Base-by-base conservation (phyloP, 1,140 invertebrate species). In the Panagrolaimus sp. region DNA sequence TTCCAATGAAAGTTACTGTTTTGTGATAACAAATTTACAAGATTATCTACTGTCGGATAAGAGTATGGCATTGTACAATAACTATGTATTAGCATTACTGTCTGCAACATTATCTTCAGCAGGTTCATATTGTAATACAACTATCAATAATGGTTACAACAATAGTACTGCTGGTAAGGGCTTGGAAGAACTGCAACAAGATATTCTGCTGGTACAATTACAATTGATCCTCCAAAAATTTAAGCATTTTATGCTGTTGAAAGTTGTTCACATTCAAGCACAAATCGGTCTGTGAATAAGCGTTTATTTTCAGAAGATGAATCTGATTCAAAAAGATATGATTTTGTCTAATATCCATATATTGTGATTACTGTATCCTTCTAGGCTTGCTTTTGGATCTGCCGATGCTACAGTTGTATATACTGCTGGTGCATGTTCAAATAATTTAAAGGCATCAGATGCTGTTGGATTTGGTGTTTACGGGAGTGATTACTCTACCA, bases 381-480 rank as follows among this genome's bases (percentile, higher is more conserved):
- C n/a, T 27, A 27, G 27, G n/a, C n/a, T 25, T 27, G 11, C 51
- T 57, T 11, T 27, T 20, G 51, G 27, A 20, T 57, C 51, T 25
- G 51, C 13, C n/a, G 27, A 44, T 27, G n/a, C 20, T 5, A 4
- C 67, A 1, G 72, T 76, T n/a, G 75, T 70, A 8, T 73, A 73
- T 57, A 79, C 73, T 14, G 66, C 82, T 65, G 79, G 81, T 23
- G 79, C 81, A 11, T 82, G 79, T 57, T 69, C 25, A 27, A 51
- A 44, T 5, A 83, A 82, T 71, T 76, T 76, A 0, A 42, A 57
- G 9, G n/a, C 51, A 1, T 25, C 20, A 2, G 11, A 14, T 20
- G 20, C 20, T 16, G 87, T 73, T 63, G 95, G 95, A n/a, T 89
- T 93, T 71, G 95, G 95, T n/a, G 91, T 96, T 5, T 98, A 89